Base-by-base conservation (phyloP, 2,113 vertebrate species). In the Pteropus alecto region DNA sequence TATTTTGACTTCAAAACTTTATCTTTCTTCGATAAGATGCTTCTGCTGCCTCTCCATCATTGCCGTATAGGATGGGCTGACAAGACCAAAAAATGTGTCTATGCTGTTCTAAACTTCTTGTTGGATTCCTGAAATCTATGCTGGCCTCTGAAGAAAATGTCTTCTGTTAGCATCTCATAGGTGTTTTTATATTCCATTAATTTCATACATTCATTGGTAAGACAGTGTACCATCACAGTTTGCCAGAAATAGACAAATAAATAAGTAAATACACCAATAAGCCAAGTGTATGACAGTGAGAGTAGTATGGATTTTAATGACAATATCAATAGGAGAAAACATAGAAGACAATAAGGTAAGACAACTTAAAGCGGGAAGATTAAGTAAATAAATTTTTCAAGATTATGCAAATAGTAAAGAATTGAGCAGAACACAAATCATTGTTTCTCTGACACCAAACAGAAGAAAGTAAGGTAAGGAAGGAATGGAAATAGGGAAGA, bases 1-100 rank as follows among this genome's bases (percentile, higher is more conserved):
- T 54, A 21, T 54, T 78, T 79, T 74, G 2, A 35, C 41, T 94
- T 91, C 11, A 68, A 73, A 77, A 70, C 70, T 41, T 3, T 43
- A 6, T 41, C 2, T 35, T 67, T 7, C 46, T 1, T 5, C 19
- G 0, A 26, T 48, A 43, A 43, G 7, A 0, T 56, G 5, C 33
- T 30, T 79, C n/a, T 10, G 0, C 5, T 14, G 19, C 48, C 38
- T 7, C 24, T 33, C 6, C 12, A 28, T 33, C 28, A 2, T 56
- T 60, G 16, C 16, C 43, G 0, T 1, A 5, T 9, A 60, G 14
- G 26, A 68, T 30, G 5, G 63, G 12, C 15, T 77, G 35, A 6
- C 46, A 35, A 51, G 24, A 35, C n/a, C 19, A 76, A 81, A n/a
- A 35, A 18, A n/a, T 24, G 0, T 6, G 1, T 79, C 28, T 60